Conservation (phyloP, 2,113 vertebrate species). For the Hippoglossus stenolepis region DNA sequence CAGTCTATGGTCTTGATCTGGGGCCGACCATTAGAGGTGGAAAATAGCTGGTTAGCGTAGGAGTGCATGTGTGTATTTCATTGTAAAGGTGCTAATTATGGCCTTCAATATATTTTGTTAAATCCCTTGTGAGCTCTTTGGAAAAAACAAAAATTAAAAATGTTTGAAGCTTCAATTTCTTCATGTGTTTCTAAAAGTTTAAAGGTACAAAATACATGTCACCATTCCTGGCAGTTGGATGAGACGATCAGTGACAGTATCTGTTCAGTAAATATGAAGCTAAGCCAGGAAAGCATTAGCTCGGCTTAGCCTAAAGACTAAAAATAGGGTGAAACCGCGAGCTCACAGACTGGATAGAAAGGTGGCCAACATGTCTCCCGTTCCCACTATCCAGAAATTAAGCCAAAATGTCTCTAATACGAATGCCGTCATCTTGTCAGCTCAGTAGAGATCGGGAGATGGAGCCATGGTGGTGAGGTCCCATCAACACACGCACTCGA, state of each 20-base stretch:
- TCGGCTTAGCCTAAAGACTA: not conserved
- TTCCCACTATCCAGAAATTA: not conserved
- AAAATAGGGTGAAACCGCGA: not conserved
- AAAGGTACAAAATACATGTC: not conserved
- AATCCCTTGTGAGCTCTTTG: not conserved
- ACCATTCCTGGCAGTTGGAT: not conserved
- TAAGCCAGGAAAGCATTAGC: not conserved
- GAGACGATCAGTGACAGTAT: not conserved
- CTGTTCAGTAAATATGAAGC: not conserved
- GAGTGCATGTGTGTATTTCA: constrained; percentile 2
- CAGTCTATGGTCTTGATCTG: constrained; percentile 23
- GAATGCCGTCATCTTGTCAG: not conserved
- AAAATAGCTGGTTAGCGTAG: constrained; percentile 2
- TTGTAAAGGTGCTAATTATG: not conserved
- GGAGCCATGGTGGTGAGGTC: too few species aligned
- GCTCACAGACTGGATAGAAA: not conserved
- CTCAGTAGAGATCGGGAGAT: not conserved
- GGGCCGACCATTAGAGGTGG: constrained; percentile 3
- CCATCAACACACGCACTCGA: too few species aligned
- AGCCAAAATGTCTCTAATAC: not conserved
- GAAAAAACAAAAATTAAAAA: not conserved
- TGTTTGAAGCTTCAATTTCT: not conserved
- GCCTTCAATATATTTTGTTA: not conserved
- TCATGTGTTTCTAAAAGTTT: not conserved
- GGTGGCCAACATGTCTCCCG: not conserved